Evolutionary conservation across 2,797 vertebrate species (phyloP), one percentile per base, ranked within the genome.

Genomic region (Lophotriccus pileatus): DNA sequence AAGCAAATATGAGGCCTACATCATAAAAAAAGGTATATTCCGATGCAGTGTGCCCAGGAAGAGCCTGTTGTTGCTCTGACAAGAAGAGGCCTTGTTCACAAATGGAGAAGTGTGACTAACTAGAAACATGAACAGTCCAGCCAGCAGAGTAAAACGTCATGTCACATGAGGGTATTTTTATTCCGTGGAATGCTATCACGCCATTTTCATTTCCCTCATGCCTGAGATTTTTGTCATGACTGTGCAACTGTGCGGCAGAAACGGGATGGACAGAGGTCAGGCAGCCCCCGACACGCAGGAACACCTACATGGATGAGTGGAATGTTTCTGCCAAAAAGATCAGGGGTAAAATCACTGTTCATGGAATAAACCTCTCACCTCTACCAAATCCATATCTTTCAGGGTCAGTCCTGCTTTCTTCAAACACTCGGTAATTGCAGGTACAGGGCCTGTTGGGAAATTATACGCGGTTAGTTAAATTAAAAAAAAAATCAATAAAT

Each of bases 341-440:
- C 9, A 39, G 23, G 21, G 58, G 11, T 30, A 77, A 68, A 32
- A 62, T 63, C 32, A 20, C 12, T 11, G n/a, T 11, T 50, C 20
- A 9, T 2, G 0, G 28, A 22, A 37, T n/a, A 37, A 59, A 14
- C 20, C 69, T 82, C 97, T 98, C 93, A 99, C 99, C 98, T 99
- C 99, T 36, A 99, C 97, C 78, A 99, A 98, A 97, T 99, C 99
- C 99, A 99, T 99, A 97, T 99, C 99, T 53, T 98, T 98, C 64
- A 99, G 92, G 37, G 98, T 98, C 89, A 99, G 97, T 9, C 99
- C 98, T 3, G 99, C 97, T 97, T 99, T 99, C 97, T 99, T 99
- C 82, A 99, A 97, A n/a, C 98, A 99, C 93, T 98, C 99, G 27
- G 95, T 99, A 94, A 99, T 97, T 6, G 99, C 99, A 95, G 98